phyloP scores from a whole-genome alignment of 1,140 invertebrate species.

The Linepithema humile region DNA sequence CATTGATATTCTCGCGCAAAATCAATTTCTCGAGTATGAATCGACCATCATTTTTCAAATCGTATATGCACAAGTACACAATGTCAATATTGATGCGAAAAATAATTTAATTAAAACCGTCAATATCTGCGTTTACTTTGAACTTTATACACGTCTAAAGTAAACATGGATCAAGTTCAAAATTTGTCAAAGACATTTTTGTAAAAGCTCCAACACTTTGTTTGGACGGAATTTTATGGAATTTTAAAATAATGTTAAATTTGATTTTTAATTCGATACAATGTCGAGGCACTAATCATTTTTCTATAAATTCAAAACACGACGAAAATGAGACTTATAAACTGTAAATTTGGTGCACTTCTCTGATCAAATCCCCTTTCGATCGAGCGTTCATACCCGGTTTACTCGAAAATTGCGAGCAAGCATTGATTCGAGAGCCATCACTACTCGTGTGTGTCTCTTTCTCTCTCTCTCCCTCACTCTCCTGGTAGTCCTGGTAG shows the following conservation, averaged over 20 bases:
- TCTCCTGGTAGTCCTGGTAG: background rate
- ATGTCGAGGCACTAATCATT: no score
- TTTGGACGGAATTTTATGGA: no score
- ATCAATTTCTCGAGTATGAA: background rate
- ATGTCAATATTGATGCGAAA: background rate
- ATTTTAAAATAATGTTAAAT: no score
- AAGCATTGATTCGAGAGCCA: slow-evolving; percentile 40
- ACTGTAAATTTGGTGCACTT: background rate
- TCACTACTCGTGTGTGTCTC: slow-evolving; percentile 33
- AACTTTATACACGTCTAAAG: no score
- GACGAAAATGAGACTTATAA: slow-evolving; percentile 4
- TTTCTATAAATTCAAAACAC: no score
- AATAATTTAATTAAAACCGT: background rate
- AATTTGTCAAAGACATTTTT: background rate
- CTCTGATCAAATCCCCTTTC: background rate
- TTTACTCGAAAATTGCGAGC: slow-evolving; percentile 42
- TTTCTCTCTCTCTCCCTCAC: background rate
- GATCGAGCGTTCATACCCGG: slow-evolving; percentile 12
- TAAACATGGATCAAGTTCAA: background rate
- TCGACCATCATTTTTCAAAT: background rate
- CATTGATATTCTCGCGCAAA: background rate
- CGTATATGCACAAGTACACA: background rate
- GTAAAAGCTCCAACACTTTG: no score
- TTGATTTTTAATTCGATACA: no score
- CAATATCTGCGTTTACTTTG: background rate